Base-by-base conservation (phyloP, 1,140 invertebrate species). In the Ctenoplectra terminalis region DNA sequence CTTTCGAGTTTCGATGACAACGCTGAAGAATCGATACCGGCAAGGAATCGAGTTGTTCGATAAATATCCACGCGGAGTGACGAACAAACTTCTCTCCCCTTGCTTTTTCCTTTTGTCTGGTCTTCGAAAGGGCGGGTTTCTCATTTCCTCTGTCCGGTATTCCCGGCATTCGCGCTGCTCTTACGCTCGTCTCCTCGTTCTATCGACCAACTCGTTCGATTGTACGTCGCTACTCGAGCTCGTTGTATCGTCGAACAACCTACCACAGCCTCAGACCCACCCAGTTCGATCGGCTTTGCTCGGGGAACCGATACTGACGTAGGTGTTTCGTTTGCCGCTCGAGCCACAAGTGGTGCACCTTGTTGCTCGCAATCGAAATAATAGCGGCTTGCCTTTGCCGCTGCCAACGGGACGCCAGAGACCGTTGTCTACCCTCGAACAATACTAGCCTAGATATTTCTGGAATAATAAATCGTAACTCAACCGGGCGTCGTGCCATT, bases 201-300 rank as follows among this genome's bases (percentile, higher is more conserved):
- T 64, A 84, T 87, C 86, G 82, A 84, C 60, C 77, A 61, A 81
- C 71, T 81, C 85, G 78, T 75, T 84, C 86, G 81, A 87, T 83
- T 83, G 85, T 81, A 84, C 72, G 50, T 85, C 54, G 71, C 76
- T 63, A 79, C 61, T 85, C 80, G 81, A 82, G 79, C 61, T 70
- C 29, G 81, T 80, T 86, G 69, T 79, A 83, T 80, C 77, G 73
- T 79, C 63, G 54, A 85, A 26, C 54, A 43, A 86, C 63, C 63
- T 58, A 75, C 67, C 84, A 63, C 54, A 54, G 37, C 58, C 34
- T 29, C 15, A n/a, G 29, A 37, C 15, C 48, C 37, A 63, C 69
- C 77, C 79, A 61, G n/a, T 75, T 48, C 61, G 43, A 29, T 26
- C 11, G 11, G 37, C 60, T 73, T 72, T 54, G 54, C 74, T 60